phyloP scores from a whole-genome alignment of 2,888 invertebrate species.

The Mycalesis mineus region DNA sequence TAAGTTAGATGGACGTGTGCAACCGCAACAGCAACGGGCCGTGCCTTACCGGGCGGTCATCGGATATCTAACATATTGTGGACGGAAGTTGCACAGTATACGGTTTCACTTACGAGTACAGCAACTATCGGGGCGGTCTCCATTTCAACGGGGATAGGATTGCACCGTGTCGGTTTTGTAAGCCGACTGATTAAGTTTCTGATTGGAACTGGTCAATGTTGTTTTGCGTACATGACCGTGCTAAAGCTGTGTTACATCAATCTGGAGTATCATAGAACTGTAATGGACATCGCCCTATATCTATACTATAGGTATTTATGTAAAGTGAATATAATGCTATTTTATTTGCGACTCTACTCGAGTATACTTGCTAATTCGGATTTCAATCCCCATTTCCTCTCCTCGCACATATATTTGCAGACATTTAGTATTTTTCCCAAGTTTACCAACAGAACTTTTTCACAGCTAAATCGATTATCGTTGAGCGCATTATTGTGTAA shows the following conservation, averaged over 20 bases:
- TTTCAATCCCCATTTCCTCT: no score
- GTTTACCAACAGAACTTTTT: no score
- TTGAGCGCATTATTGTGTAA: no score
- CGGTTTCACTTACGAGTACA: constrained; percentile 71
- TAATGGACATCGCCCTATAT: no score
- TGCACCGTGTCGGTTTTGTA: constrained; percentile 59
- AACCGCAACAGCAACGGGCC: constrained; percentile 48
- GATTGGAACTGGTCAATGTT: constrained; percentile 44
- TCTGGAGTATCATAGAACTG: no score
- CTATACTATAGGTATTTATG: no score
- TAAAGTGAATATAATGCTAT: no score
- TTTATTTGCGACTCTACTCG: no score
- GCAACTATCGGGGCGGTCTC: constrained; percentile 57
- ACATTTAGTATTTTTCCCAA: no score
- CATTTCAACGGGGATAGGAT: constrained; percentile 56
- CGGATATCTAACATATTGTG: constrained; percentile 60
- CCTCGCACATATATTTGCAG: no score
- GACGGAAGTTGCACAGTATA: constrained; percentile 72
- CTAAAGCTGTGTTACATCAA: neutral
- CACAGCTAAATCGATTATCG: no score
- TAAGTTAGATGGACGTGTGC: constrained; percentile 46
- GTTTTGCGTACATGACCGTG: constrained; percentile 19
- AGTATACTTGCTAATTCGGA: no score
- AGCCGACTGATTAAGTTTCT: constrained; percentile 66
- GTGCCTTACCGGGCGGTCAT: constrained; percentile 43